Evolutionary conservation across 92 coral and sea anemone genomes (phyloP), one percentile per base, ranked within the genome.

Genomic region (Paramuricea clavata): DNA sequence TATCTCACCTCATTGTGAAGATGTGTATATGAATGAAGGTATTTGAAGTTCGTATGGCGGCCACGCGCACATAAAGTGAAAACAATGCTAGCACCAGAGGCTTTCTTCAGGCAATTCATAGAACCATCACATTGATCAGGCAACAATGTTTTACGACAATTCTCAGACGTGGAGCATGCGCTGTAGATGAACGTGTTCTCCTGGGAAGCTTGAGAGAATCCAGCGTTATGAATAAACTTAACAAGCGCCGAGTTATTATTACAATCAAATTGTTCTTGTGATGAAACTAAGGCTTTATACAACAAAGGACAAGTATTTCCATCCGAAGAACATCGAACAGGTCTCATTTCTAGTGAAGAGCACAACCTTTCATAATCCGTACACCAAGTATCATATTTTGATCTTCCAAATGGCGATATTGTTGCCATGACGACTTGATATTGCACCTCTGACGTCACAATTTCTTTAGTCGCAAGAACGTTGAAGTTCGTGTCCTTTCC

Each of bases 61-160:
- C 88, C 79, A 33, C 81, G 56, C 15, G 90, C 88, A 23, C 93
- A 90, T 28, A 90, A 76, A 0, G 91, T 87, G 72, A 81, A 90
- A 7, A 90, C 81, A n/a, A 61, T 59, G 11, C 79, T 81, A 19
- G 43, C 28, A 13, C 44, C 60, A 16, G 47, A 10, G 26, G 36
- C 80, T 8, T 56, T 26, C 22, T 83, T 82, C 11, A 87, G 81
- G 49, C 93, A 91, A 11, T 75, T 30, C 49, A 91, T 33, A 13
- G 91, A 82, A 23, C 42, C n/a, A 76, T 76, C 82, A 32, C 82
- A 76, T 2, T 27, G 23, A 12, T 31, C 26, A 1, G 25, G 2
- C 12, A 11, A 10, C 34, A 76, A 54, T 0, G 34, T 49, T n/a
- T 76, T 50, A 19, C 44, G 68, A 31, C 82, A 76, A 2, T 21